Base-by-base conservation (phyloP, 1,140 invertebrate genomes). In the Zaprionus lachaisei region DNA sequence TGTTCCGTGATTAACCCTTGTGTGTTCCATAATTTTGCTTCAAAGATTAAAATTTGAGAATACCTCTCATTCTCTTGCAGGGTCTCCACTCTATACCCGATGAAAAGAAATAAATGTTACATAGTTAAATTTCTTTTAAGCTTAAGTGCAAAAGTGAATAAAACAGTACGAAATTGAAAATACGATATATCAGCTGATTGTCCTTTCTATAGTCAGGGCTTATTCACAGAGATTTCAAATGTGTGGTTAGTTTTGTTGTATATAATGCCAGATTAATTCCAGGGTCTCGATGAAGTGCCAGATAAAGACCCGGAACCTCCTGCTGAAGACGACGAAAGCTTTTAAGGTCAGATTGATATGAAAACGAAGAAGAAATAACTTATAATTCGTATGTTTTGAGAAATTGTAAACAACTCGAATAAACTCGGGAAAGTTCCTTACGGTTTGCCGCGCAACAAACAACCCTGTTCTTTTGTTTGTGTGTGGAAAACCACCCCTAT, bases 31-130 rank as follows among this genome's bases (percentile, higher is more conserved):
- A 14, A 12, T 20, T 38, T n/a, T 11, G 37, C 37, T 66, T 66
- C 22, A 61, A 55, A 22, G 41, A 26, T 66, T 28, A 61, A 64
- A 55, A 47, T 67, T 61, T 69, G 67, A 73, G 68, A 63, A 51
- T 9, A 37, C 14, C n/a, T 63, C 17, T 57, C 1, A 72, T 72
- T 79, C 65, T 73, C 34, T 94, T 94, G 65, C 93, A 94, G 93
- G 94, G 94, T 57, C 92, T 95, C 74, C 93, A 94, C 65, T 74
- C 91, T 57, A 94, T 95, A 75, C 94, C 94, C 57, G 94, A 94
- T 89, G 92, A 94, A 74, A 92, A 92, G 92, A 72, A 84, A 57
- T 86, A 80, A 79, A 68, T 64, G 38, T 76, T 54, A 77, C 61
- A 67, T 85, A 86, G 80, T 83, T 58, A 41, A 79, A 80, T 78